phyloP scores from a whole-genome alignment of 2,113 vertebrate genomes.

The Malurus cyaneus region DNA sequence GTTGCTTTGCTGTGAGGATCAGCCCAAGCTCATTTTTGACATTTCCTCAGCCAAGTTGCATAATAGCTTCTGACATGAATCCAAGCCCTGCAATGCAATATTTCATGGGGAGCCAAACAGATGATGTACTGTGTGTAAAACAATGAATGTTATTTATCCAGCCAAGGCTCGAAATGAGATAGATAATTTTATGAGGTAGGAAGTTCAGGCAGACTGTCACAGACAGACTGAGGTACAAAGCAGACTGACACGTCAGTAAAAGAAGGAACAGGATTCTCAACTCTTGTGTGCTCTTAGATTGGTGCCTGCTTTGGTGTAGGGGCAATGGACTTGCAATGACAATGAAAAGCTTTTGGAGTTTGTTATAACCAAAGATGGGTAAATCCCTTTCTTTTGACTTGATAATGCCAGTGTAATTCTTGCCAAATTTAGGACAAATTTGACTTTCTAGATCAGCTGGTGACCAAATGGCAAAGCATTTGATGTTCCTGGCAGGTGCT shows the following conservation, averaged over 20 bases:
- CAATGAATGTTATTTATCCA: not conserved
- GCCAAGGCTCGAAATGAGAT: not conserved
- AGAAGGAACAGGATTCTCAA: not conserved
- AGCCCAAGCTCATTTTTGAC: not conserved
- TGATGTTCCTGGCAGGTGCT: not conserved
- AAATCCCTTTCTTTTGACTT: not conserved
- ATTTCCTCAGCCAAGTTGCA: not conserved
- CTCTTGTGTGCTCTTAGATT: not conserved
- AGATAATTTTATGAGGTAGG: not conserved
- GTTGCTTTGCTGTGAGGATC: not conserved
- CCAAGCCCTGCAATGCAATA: not conserved
- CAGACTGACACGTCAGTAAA: not conserved
- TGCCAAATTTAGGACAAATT: not conserved
- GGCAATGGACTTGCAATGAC: not conserved
- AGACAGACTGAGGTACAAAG: not conserved
- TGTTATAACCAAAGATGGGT: not conserved
- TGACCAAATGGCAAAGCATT: not conserved
- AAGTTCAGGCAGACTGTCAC: not conserved
- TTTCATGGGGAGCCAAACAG: constrained; percentile 5
- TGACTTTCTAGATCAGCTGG: not conserved
- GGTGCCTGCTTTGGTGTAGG: not conserved
- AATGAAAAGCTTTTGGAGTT: not conserved
- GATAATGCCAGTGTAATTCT: not conserved
- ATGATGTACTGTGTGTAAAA: constrained; percentile 17
- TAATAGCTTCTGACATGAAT: not conserved